Evolutionary conservation across 1,140 invertebrate species (phyloP).

Genomic region (Parapsyche elsis): DNA sequence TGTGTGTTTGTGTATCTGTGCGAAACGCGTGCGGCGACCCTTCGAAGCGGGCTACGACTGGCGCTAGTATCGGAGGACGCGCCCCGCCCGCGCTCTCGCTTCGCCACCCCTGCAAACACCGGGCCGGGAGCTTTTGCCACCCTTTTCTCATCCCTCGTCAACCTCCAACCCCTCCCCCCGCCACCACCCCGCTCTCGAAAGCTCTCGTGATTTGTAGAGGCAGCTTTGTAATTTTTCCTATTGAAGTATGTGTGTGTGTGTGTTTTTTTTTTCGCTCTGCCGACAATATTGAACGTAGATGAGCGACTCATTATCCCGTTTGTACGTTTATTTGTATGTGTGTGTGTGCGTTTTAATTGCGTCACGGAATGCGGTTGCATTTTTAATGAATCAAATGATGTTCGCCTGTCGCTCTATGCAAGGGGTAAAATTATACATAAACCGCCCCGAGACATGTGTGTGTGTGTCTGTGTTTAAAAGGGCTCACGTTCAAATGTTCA

Average conservation of each 20-base stretch:
- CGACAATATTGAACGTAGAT: too few species aligned
- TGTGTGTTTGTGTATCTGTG: not conserved
- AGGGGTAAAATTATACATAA: too few species aligned
- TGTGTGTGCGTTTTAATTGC: too few species aligned
- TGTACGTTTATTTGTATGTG: too few species aligned
- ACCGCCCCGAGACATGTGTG: too few species aligned
- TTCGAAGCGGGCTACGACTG: constrained; percentile 10
- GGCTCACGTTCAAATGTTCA: too few species aligned
- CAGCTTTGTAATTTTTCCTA: constrained; percentile 51
- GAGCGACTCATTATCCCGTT: too few species aligned
- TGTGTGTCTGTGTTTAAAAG: too few species aligned
- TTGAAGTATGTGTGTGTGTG: constrained; percentile 42
- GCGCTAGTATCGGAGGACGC: constrained; percentile 23
- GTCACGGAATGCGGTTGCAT: too few species aligned
- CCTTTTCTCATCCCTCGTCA: not conserved
- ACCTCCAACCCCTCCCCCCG: not conserved
- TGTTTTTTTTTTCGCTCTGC: too few species aligned
- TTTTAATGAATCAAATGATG: too few species aligned
- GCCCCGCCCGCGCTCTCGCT: constrained; percentile 18
- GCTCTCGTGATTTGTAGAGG: constrained; percentile 49
- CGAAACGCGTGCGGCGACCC: not conserved
- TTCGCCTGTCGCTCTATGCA: too few species aligned
- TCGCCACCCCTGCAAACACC: constrained; percentile 11
- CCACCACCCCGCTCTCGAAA: constrained; percentile 15
- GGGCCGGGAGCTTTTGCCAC: not conserved